Evolutionary conservation across 2,888 invertebrate genomes (phyloP), one percentile per base, ranked within the genome.

Genomic region (Leptinotarsa tumamoca): DNA sequence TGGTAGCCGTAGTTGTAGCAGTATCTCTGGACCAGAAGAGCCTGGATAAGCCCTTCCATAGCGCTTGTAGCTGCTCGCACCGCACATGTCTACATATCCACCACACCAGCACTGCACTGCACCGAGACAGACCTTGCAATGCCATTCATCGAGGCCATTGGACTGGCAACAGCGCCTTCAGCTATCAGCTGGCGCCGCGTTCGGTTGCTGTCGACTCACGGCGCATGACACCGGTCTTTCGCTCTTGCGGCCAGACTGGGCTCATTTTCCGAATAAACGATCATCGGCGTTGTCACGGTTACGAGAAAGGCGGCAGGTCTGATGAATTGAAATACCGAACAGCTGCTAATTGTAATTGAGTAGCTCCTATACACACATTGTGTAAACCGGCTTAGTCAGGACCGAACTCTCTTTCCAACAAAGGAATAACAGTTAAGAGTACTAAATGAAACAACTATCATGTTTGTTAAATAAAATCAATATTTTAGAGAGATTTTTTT

Each of bases 71-170:
- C 66, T 71, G 71, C 73, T 69, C 67, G 21, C 79, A 79, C 83
- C 84, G 85, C 84, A 85, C 85, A 85, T 85, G 81, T 83, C 84
- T 83, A 82, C 82, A 81, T 81, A 78, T 73, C 75, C 75, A 78
- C 75, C 79, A 80, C 80, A 77, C 80, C 78, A 84, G 81, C 86
- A 85, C 87, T 85, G 86, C 87, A 87, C 85, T 89, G 89, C 89
- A 88, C 87, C 87, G 87, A 87, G 87, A 88, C 87, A 88, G 88
- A 87, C 88, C 88, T 89, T 90, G 89, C 90, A 89, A 88, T 90
- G 90, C 90, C 92, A 92, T 92, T 92, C 92, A 92, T 91, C 91
- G 92, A 90, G 91, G 92, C 90, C 91, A 91, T 90, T 92, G 92
- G 92, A 80, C 87, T 73, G 87, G 87, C 87, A 87, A 85, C 87